Percentiles rank a stretch among this genome's conserved stretches.
These are phyloP conservation scores for Naso thynnoides DNA, from an alignment of 2,797 vertebrate species.

Conservation along the genomic window DNA sequence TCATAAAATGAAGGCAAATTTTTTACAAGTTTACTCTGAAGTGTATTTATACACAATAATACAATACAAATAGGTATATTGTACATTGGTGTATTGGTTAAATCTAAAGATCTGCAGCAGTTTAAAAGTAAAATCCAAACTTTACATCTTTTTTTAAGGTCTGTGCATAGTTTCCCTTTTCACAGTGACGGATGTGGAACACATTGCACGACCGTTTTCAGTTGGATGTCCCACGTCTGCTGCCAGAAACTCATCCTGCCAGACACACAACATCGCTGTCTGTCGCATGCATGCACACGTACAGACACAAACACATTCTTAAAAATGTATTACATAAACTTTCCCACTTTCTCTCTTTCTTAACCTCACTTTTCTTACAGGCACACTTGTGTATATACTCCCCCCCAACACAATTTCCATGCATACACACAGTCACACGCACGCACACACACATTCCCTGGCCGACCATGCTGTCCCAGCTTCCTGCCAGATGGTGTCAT, in stretches of 20 bases:
- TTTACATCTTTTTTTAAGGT: not conserved
- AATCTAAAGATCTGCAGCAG: not conserved
- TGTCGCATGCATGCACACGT: constrained; percentile 4
- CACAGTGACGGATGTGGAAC: constrained; percentile 38
- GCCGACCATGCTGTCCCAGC: constrained; percentile 57
- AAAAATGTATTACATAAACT: not conserved
- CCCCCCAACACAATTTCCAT: not conserved
- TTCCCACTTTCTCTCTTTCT: not conserved
- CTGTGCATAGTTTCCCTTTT: constrained; percentile 33
- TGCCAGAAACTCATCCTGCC: constrained; percentile 25
- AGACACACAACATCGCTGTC: constrained; percentile 14
- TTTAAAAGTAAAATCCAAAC: constrained; percentile 8
- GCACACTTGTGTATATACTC: not conserved
- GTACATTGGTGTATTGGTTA: not conserved
- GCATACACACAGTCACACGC: constrained; percentile 1
- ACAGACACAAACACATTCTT: not conserved
- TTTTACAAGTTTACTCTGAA: constrained; percentile 29
- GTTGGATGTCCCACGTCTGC: constrained; percentile 8
- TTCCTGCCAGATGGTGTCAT: constrained; percentile 77
- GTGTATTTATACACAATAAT: not conserved
- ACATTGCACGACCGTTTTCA: constrained; percentile 27
- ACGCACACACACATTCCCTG: constrained; percentile 18
- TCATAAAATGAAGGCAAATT: constrained; percentile 63
- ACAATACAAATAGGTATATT: not conserved
- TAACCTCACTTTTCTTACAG: not conserved